Conservation (phyloP, 2,888 invertebrate genomes). For the Teleogryllus oceanicus region DNA sequence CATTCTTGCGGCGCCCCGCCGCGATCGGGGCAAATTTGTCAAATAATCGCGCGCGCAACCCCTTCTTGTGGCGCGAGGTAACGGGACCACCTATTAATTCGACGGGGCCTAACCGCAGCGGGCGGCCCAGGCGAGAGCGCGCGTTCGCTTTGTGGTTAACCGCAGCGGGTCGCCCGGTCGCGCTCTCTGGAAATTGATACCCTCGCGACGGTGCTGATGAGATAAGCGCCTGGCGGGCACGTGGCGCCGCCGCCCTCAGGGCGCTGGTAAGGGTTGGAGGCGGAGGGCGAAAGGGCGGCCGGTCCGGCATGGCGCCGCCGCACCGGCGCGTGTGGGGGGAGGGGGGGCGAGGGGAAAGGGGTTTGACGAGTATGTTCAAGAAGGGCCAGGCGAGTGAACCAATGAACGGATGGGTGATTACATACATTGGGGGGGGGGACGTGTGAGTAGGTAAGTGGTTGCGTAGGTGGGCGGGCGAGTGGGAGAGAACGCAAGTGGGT, state of each 20-base stretch:
- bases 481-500: too few species aligned
- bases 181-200: not conserved
- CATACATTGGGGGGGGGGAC: too few species aligned
- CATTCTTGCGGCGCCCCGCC: too few species aligned
- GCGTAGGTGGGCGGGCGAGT: too few species aligned
- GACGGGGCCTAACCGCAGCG: too few species aligned
- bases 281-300: not conserved
- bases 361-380: too few species aligned
- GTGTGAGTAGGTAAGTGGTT: too few species aligned
- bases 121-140: not conserved
- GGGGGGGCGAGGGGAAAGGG: too few species aligned
- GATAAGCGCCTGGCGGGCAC: constrained; percentile 18
- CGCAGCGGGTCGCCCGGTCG: not conserved
- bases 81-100: not conserved
- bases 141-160: not conserved
- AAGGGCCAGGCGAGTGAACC: too few species aligned
- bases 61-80: not conserved
- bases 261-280: not conserved
- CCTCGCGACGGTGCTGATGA: not conserved
- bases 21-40: not conserved
- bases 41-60: constrained; percentile 4
- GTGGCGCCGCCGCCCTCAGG: not conserved
- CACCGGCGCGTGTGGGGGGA: too few species aligned
- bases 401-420: too few species aligned
- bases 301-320: not conserved